Conservation (phyloP, 1,140 invertebrate genomes). For the Araneus ventricosus region DNA sequence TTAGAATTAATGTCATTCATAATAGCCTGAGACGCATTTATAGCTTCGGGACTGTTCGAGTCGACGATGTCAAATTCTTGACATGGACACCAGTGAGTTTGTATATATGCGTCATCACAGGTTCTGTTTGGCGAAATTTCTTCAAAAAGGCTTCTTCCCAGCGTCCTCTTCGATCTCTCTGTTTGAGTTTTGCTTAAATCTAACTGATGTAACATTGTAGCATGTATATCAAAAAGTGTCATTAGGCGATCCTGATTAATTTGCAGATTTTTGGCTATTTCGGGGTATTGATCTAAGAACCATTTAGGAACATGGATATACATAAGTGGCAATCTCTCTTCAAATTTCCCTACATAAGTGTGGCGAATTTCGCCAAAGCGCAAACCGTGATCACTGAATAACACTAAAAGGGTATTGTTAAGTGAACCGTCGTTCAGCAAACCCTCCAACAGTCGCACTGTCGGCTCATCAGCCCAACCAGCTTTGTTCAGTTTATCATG, state of each 20-base stretch:
- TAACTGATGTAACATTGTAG: conserved; percentile 78
- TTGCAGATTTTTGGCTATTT: conserved; percentile 85
- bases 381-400: conserved; percentile 96
- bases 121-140: conserved; percentile 83
- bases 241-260: conserved; percentile 83
- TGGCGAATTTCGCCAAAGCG: conserved; percentile 89
- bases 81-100: conserved; percentile 81
- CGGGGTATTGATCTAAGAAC: conserved; percentile 82
- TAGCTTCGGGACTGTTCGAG: not conserved
- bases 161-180: conserved; percentile 74
- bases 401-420: conserved; percentile 85
- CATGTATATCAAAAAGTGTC: conserved; percentile 82
- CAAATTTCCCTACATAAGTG: conserved; percentile 91
- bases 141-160: conserved; percentile 88
- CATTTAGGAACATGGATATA: conserved; percentile 88
- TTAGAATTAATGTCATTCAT: not conserved
- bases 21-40: not conserved
- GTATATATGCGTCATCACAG: conserved; percentile 79
- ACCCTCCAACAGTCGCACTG: conserved; percentile 78
- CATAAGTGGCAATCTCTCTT: conserved; percentile 93
- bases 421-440: conserved; percentile 78
- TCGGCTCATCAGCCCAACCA: conserved; percentile 78
- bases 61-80: conserved; percentile 32
- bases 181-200: conserved; percentile 77
- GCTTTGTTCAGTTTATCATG: conserved; percentile 79